Evolutionary conservation across 2,888 invertebrate species (phyloP).

Genomic region (Scotopteryx bipunctaria): DNA sequence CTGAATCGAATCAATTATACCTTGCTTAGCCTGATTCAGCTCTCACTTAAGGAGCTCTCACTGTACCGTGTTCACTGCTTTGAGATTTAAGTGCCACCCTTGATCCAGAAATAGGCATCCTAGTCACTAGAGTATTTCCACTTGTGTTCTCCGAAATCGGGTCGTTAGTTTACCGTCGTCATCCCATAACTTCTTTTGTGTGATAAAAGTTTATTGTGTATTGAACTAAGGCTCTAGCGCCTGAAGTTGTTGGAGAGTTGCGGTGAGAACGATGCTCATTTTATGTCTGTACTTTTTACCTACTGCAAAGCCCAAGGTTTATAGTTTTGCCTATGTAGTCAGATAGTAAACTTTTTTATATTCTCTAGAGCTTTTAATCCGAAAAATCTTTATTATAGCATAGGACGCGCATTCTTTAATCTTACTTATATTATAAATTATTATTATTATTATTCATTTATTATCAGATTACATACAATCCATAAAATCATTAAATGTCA

Average conservation of each 20-base stretch:
- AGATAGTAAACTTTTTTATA: neutral
- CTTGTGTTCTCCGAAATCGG: slow-evolving; percentile 35
- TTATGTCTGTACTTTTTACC: slow-evolving; percentile 18
- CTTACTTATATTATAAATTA: too few species aligned
- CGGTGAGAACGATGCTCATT: slow-evolving; percentile 25
- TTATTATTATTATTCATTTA: too few species aligned
- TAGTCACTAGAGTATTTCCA: slow-evolving; percentile 31
- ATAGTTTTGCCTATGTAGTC: neutral
- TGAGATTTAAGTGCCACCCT: slow-evolving; percentile 32
- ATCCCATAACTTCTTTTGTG: slow-evolving; percentile 34
- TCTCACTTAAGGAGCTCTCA: neutral
- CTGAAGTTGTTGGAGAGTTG: slow-evolving; percentile 24
- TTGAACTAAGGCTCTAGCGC: slow-evolving; percentile 26
- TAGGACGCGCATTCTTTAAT: neutral
- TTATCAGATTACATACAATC: too few species aligned
- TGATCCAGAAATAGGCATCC: slow-evolving; percentile 33
- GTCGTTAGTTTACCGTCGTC: slow-evolving; percentile 35
- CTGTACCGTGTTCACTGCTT: too few species aligned
- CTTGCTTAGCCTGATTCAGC: neutral
- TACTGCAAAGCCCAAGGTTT: slow-evolving; percentile 3
- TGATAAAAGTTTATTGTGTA: slow-evolving; percentile 38
- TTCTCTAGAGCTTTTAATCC: neutral
- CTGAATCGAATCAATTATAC: slow-evolving; percentile 14
- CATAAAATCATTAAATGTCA: too few species aligned
- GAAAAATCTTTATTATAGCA: neutral